Evolutionary conservation across 2,113 vertebrate genomes (phyloP).

Genomic region (Pangasianodon hypophthalmus): DNA sequence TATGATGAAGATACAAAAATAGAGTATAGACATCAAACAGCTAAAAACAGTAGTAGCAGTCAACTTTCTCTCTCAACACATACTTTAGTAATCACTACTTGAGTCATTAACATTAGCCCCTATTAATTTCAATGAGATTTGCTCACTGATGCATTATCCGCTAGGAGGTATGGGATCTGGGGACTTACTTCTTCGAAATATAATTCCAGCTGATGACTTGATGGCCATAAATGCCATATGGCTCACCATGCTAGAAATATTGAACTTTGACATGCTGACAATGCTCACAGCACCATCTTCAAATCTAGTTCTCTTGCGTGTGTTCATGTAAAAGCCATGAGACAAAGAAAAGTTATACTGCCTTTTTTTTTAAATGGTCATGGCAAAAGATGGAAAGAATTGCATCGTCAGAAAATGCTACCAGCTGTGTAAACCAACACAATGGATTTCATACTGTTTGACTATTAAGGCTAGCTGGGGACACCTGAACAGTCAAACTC

Average conservation of each 20-base stretch:
- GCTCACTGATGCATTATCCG: background rate
- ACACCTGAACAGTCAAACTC: background rate
- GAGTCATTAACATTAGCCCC: constrained; percentile 12
- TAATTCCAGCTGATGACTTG: background rate
- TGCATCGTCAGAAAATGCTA: background rate
- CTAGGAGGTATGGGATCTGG: background rate
- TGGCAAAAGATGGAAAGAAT: background rate
- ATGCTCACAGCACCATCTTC: background rate
- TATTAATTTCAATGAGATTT: constrained; percentile 21
- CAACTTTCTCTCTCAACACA: constrained; percentile 7
- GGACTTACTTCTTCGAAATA: background rate
- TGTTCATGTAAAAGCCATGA: background rate
- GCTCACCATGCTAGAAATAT: background rate
- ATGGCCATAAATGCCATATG: background rate
- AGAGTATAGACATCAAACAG: background rate
- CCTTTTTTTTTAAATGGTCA: background rate
- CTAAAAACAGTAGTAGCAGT: constrained; percentile 1
- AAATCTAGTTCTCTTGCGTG: background rate
- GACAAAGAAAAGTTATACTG: background rate
- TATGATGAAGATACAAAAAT: background rate
- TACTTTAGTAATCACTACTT: background rate
- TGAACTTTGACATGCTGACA: background rate
- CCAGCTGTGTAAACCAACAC: background rate
- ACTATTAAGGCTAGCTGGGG: background rate
- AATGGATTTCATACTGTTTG: background rate